A percentile compares a stretch with the other conserved stretches of the same genome.
phyloP scores from a whole-genome alignment of 2,113 vertebrate species.

The Motacilla alba region DNA sequence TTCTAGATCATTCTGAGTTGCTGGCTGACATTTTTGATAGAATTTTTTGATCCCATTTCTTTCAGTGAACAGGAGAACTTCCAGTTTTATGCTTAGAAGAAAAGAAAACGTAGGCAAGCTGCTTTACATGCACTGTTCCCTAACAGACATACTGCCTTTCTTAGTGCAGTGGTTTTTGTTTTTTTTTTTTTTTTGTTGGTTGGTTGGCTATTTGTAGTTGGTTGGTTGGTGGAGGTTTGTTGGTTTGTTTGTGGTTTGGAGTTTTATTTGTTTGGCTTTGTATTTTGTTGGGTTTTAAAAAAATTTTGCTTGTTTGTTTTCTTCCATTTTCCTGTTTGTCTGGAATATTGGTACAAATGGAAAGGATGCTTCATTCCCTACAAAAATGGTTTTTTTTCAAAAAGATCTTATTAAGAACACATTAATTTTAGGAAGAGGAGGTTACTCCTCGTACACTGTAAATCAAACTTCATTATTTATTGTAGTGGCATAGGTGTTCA shows the following conservation, averaged over 20 bases:
- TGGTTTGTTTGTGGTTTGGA: neutral
- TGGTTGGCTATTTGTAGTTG: too few relatives aligned
- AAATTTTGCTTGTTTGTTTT: neutral
- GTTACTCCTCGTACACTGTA: neutral
- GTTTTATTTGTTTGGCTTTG: neutral
- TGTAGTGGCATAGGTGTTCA: neutral
- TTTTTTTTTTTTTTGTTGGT: neutral
- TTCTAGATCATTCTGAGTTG: neutral
- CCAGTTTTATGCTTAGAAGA: neutral
- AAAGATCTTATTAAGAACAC: neutral
- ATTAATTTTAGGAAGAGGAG: neutral
- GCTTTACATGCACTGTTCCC: neutral
- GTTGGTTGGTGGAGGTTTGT: neutral
- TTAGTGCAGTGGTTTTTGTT: accelerated
- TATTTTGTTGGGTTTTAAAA: neutral
- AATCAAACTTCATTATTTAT: neutral
- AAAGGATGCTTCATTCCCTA: neutral
- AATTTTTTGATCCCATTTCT: neutral
- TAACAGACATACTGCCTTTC: neutral
- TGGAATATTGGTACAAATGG: neutral
- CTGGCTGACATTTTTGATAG: neutral
- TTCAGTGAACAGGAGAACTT: neutral
- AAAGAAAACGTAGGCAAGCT: neutral
- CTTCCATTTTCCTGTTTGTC: neutral
- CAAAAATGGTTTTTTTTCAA: neutral